phyloP scores from a whole-genome alignment of 2,888 invertebrate species.

The Epiblema foenella region DNA sequence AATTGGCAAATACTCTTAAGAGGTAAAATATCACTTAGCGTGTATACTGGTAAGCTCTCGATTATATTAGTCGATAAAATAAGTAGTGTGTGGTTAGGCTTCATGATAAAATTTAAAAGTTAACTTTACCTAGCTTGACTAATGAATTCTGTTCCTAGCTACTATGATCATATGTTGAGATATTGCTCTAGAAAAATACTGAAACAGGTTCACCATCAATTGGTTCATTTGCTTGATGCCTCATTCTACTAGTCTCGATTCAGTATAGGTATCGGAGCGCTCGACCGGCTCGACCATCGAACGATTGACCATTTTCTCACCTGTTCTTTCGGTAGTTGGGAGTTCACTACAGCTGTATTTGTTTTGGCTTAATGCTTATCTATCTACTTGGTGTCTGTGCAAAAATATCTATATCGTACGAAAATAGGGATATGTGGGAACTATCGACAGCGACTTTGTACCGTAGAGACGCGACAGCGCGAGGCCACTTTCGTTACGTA shows the following conservation, averaged over 20 bases:
- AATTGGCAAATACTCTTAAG: slow-evolving; percentile 15
- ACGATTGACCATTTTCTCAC: neutral
- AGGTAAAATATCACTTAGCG: slow-evolving; percentile 35
- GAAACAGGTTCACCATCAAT: neutral
- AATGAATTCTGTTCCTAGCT: slow-evolving; percentile 26
- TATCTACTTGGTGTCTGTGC: slow-evolving; percentile 68
- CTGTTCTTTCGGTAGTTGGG: slow-evolving; percentile 1
- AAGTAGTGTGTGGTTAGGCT: neutral
- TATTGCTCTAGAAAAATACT: slow-evolving; percentile 25
- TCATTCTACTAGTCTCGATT: too few relatives aligned
- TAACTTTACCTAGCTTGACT: slow-evolving; percentile 16
- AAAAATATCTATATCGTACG: slow-evolving; percentile 76
- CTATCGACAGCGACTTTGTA: slow-evolving; percentile 69
- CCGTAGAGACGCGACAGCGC: slow-evolving; percentile 59
- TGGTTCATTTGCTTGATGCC: neutral
- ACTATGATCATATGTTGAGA: slow-evolving; percentile 9
- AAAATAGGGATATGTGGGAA: slow-evolving; percentile 74
- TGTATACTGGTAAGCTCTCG: slow-evolving; percentile 56
- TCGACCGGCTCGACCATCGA: neutral
- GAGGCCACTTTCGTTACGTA: slow-evolving; percentile 59
- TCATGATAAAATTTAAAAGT: slow-evolving; percentile 6
- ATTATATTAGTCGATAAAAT: slow-evolving; percentile 29
- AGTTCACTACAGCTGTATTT: slow-evolving; percentile 26
- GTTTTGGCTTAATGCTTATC: slow-evolving; percentile 60
- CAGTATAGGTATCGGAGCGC: neutral